Evolutionary conservation across 2,113 vertebrate genomes (phyloP).

Genomic region (Nymphicus hollandicus): DNA sequence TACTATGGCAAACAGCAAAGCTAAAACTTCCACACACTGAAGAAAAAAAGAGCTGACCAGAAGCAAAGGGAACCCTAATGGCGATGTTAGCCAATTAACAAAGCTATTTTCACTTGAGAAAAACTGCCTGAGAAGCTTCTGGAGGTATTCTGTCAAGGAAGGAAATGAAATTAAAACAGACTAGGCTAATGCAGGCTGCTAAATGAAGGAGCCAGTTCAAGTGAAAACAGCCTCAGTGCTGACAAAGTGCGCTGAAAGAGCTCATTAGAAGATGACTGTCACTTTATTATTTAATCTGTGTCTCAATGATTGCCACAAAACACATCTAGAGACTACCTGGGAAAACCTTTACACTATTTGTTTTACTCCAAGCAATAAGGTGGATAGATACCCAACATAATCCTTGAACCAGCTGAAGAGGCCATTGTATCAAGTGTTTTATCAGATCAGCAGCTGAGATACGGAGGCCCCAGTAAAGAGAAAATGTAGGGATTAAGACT

Average conservation of each 20-base stretch:
- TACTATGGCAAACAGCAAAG: background rate
- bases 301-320: background rate
- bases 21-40: conserved; percentile 1
- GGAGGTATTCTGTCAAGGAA: background rate
- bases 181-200: background rate
- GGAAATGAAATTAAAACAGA: background rate
- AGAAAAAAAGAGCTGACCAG: background rate
- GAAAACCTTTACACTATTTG: background rate
- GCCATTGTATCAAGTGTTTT: background rate
- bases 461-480: background rate
- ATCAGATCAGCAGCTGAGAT: background rate
- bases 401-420: background rate
- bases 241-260: background rate
- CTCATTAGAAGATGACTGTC: background rate
- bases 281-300: background rate
- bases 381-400: background rate
- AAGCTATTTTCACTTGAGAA: background rate
- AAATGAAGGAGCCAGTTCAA: background rate
- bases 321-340: background rate
- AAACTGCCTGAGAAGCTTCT: background rate
- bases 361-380: background rate
- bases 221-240: background rate
- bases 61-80: background rate
- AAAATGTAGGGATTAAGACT: background rate
- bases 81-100: background rate